Base-by-base conservation (phyloP, 2,797 vertebrate species). In the Tiaroga cobitis region DNA sequence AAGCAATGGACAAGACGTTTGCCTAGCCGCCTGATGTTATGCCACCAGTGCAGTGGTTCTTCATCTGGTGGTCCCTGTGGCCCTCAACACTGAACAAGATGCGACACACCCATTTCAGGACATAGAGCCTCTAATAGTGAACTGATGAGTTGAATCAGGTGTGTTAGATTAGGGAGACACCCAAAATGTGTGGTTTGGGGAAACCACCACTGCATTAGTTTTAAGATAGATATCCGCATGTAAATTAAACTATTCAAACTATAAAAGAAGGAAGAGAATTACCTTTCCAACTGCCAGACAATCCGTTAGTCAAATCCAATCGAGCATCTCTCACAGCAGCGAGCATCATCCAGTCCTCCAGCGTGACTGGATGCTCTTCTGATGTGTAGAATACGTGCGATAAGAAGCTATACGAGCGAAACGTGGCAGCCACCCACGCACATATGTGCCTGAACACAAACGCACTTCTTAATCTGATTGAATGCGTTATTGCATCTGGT, bases 401-500 rank as follows among this genome's bases (percentile, higher is more conserved):
- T 83, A 80, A 90, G 90, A 88, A 86, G 18, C 85, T 88, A 49
- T 18, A 80, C 86, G 84, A 89, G 89, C 88, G 88, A 91, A 92
- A 92, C 88, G 89, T 89, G 88, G 90, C 90, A 88, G 87, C 85
- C 83, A 76, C 84, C 46, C 87, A 89, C 88, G 85, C 81, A 26
- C 88, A 72, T 87, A 85, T 89, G 83, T 79, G 89, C 86, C 90
- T 37, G 67, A 89, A 73, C 86, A 86, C 87, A 87, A 78, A 84
- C 72, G 89, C 87, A 89, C 54, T 76, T 89, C 85, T 85, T 89
- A 89, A 92, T 90, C 90, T 92, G 91, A 94, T 92, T 92, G 88
- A 89, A 91, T 92, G 90, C 89, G 91, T 80, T 92, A 88, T 88
- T 93, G 93, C 93, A 94, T 94, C 92, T 94, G 94, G 92, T 92